Conservation (phyloP, 2,113 vertebrate genomes). For the Crocuta crocuta region DNA sequence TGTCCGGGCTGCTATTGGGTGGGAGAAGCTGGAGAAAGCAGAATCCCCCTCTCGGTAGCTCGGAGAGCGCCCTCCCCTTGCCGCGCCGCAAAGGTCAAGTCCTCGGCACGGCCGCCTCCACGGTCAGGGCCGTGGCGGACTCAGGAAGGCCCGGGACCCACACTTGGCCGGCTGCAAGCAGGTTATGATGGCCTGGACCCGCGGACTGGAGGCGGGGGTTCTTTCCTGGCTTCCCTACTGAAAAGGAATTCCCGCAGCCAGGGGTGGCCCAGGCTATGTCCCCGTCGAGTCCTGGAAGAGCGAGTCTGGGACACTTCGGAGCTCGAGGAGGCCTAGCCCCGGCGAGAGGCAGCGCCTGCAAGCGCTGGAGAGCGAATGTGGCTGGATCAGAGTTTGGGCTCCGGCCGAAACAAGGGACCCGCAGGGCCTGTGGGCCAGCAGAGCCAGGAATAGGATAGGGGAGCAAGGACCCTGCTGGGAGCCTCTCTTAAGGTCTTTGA, state of each 20-base stretch:
- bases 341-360: not conserved
- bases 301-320: not conserved
- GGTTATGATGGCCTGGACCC: not conserved
- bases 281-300: not conserved
- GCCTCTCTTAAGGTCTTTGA: not conserved
- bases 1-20: slow-evolving; percentile 64
- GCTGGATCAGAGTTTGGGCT: not conserved
- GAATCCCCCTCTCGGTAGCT: slow-evolving; percentile 61
- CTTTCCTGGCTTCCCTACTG: not conserved
- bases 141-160: not conserved
- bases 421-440: not conserved
- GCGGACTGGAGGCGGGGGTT: not conserved
- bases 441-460: not conserved
- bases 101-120: slow-evolving; percentile 85
- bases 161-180: not conserved
- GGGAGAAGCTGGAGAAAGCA: not conserved
- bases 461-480: not conserved
- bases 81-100: slow-evolving; percentile 88
- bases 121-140: slow-evolving; percentile 25
- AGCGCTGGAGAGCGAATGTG: not conserved
- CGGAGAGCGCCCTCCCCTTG: slow-evolving; percentile 77
- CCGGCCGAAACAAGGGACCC: not conserved
- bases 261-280: not conserved
- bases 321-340: not conserved
- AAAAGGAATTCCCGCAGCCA: not conserved